Percentiles rank a stretch among this genome's conserved stretches.
Conservation (phyloP, 2,888 invertebrate genomes). For the Patella caerulea region DNA sequence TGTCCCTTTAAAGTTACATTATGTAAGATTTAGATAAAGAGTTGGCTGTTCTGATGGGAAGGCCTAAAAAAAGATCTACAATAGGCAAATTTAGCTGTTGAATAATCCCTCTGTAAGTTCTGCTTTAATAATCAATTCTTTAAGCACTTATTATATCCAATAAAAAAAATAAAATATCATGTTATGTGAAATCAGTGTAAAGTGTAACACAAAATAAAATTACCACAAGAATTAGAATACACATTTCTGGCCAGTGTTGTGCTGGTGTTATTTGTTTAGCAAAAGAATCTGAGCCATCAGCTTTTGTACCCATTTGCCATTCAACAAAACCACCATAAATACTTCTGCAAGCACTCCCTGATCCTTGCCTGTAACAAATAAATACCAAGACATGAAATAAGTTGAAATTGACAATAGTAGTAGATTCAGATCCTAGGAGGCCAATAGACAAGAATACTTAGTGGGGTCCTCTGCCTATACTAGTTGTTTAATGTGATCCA, state of each 20-base stretch:
- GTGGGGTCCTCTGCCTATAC: too few relatives aligned
- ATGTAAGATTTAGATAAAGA: too few relatives aligned
- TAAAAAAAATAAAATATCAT: background rate
- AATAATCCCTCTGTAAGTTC: background rate
- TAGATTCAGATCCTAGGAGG: too few relatives aligned
- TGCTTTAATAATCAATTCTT: background rate
- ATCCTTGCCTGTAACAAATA: conserved; percentile 73
- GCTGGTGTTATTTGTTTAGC: conserved; percentile 77
- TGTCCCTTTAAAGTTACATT: too few relatives aligned
- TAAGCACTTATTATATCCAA: background rate
- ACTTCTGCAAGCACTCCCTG: conserved; percentile 97
- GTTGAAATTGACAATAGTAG: too few relatives aligned
- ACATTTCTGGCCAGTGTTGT: conserved; percentile 91
- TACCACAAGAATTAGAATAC: conserved; percentile 90
- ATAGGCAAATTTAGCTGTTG: too few relatives aligned
- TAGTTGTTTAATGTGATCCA: too few relatives aligned
- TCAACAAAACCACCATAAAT: conserved; percentile 94
- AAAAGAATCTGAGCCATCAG: conserved; percentile 64
- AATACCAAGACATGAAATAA: too few relatives aligned
- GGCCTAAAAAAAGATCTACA: too few relatives aligned
- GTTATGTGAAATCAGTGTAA: too few relatives aligned
- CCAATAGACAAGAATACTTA: too few relatives aligned
- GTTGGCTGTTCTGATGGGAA: too few relatives aligned
- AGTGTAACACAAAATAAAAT: conserved; percentile 45
- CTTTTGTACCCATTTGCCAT: conserved; percentile 79